Base-by-base conservation (phyloP, 2,113 vertebrate species). In the Pedionomus torquatus region DNA sequence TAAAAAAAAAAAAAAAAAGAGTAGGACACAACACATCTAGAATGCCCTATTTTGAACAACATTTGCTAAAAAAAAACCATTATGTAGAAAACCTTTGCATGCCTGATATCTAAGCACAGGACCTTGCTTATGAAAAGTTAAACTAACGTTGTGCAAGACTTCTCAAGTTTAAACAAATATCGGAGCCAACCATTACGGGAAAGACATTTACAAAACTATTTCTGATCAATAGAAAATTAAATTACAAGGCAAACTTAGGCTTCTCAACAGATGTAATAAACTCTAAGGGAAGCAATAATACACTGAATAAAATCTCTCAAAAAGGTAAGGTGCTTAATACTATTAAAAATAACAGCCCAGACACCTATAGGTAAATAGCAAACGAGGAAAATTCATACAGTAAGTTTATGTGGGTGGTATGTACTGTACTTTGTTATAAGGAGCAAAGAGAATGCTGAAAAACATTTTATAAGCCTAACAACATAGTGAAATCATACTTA, bases 141-240 rank as follows among this genome's bases (percentile, higher is more conserved):
- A 96, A 92, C 49, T 41, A 9, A 72, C 72, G 64, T 96, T 98
- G 85, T 61, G 91, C 84, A 97, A 97, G 74, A 71, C 55, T 82
- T 61, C 39, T 66, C 43, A 70, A 89, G 79, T 78, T 96, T 76
- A 97, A 98, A 80, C 89, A 97, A 97, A 96, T 43, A 93, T 2
- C 2, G 4, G 2, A 10, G 57, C 4, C 93, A 93, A 46, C 35
- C 33, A 79, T 97, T 96, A 95, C 87, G 10, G 97, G 90, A 95
- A 97, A 65, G 44, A 5, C 21, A 0, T 80, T 92, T 69, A 60
- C 83, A 76, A 69, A 92, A 89, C 28, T 43, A 11, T 57, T 57
- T 70, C 66, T 84, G 89, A 66, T 92, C 83, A 10, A 87, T 58
- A 78, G 0, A 17, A 84, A 81, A 75, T 26, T 10, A 66, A 74